phyloP scores from a whole-genome alignment of 2,797 vertebrate species.

The Triplophysa yarkandensis region DNA sequence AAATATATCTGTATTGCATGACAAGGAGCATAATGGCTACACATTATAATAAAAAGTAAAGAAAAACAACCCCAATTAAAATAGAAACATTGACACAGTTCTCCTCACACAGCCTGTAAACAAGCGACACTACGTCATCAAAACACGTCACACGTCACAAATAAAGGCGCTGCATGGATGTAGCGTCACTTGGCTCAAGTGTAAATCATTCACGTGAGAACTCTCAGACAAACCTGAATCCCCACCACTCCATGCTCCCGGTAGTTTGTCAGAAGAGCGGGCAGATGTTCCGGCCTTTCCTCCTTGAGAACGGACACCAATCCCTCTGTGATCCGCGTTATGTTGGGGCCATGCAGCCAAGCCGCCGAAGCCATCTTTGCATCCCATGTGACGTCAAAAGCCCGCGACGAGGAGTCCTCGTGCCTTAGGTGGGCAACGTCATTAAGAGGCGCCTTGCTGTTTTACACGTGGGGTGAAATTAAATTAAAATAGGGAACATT shows the following conservation, averaged over 20 bases:
- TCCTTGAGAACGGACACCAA: slow-evolving; percentile 76
- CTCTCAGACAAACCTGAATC: slow-evolving; percentile 67
- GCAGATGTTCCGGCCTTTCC: slow-evolving; percentile 68
- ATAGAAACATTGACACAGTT: no score
- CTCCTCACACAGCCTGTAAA: no score
- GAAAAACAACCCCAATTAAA: no score
- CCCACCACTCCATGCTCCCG: slow-evolving; percentile 75
- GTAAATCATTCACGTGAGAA: neutral
- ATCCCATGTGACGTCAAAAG: slow-evolving; percentile 56
- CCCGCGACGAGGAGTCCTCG: slow-evolving; percentile 42
- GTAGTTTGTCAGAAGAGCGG: slow-evolving; percentile 59
- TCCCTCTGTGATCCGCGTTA: slow-evolving; percentile 74
- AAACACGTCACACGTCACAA: neutral
- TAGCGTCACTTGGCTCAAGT: neutral
- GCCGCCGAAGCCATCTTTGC: slow-evolving; percentile 76
- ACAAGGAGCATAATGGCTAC: no score
- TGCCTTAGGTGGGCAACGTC: neutral
- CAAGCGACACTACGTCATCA: neutral
- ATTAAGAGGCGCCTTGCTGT: slow-evolving; percentile 17
- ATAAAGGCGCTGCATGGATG: neutral
- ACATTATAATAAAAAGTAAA: no score
- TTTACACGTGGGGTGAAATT: neutral
- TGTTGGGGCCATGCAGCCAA: slow-evolving; percentile 76
- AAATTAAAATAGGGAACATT: no score
- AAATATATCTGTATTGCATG: no score